phyloP scores from a whole-genome alignment of 2,113 vertebrate species.

The Abramis brama region DNA sequence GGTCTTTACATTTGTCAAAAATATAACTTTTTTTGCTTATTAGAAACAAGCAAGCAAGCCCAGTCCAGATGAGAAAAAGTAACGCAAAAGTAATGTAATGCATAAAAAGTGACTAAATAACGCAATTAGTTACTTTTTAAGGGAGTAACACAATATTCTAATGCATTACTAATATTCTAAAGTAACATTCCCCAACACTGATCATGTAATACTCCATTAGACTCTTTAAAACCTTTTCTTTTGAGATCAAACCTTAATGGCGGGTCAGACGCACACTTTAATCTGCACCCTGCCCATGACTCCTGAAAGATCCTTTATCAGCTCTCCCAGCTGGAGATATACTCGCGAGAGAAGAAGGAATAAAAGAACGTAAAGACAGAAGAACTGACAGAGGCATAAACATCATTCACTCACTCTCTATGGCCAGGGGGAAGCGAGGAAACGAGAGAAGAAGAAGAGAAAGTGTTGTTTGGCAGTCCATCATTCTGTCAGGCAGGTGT shows the following conservation, averaged over 20 bases:
- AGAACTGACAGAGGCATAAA: constrained; percentile 61
- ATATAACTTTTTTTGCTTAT: too few species aligned
- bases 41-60: too few species aligned
- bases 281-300: background rate
- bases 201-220: background rate
- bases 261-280: background rate
- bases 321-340: constrained; percentile 30
- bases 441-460: constrained; percentile 42
- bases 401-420: constrained; percentile 70
- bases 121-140: too few species aligned
- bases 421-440: constrained; percentile 64
- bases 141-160: too few species aligned
- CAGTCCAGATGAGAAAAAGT: too few species aligned
- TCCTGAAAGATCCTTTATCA: constrained; percentile 38
- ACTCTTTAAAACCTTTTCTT: background rate
- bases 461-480: constrained; percentile 77
- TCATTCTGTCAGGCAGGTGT: constrained; percentile 74
- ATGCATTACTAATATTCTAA: too few species aligned
- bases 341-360: constrained; percentile 65
- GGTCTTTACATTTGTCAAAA: too few species aligned
- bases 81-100: too few species aligned
- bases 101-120: too few species aligned
- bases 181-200: too few species aligned
- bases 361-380: constrained; percentile 69
- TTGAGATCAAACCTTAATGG: background rate